Evolutionary conservation across 2,113 vertebrate species (phyloP).

Genomic region (Miniopterus natalensis): DNA sequence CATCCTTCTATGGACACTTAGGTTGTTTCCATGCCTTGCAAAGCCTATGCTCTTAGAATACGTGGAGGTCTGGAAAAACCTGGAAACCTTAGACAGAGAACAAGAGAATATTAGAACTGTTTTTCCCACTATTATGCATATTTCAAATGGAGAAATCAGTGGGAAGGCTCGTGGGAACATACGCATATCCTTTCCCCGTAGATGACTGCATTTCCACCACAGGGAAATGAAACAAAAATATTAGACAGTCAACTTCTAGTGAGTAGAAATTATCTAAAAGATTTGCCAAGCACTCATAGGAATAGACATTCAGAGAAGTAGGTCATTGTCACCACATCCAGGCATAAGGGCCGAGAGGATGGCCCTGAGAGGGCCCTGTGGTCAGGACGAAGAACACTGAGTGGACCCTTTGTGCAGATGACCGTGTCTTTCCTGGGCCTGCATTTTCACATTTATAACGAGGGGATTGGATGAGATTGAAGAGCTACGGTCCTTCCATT

Average conservation of each 20-base stretch:
- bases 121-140: neutral
- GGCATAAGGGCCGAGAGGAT: neutral
- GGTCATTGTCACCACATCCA: neutral
- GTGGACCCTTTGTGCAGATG: neutral
- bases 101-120: neutral
- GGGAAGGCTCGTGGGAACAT: rapidly evolving
- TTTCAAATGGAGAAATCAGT: neutral
- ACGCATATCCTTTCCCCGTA: neutral
- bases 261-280: slow-evolving; percentile 6
- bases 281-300: neutral
- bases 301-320: neutral
- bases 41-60: neutral
- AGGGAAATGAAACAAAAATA: neutral
- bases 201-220: neutral
- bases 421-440: neutral
- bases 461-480: too few relatives aligned
- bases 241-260: neutral
- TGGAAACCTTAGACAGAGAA: neutral
- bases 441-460: neutral
- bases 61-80: neutral
- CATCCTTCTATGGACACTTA: neutral
- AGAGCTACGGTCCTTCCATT: neutral
- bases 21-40: neutral
- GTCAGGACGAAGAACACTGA: neutral
- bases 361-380: too few relatives aligned